phyloP scores from a whole-genome alignment of 2,888 invertebrate genomes.

The Trilocha varians region DNA sequence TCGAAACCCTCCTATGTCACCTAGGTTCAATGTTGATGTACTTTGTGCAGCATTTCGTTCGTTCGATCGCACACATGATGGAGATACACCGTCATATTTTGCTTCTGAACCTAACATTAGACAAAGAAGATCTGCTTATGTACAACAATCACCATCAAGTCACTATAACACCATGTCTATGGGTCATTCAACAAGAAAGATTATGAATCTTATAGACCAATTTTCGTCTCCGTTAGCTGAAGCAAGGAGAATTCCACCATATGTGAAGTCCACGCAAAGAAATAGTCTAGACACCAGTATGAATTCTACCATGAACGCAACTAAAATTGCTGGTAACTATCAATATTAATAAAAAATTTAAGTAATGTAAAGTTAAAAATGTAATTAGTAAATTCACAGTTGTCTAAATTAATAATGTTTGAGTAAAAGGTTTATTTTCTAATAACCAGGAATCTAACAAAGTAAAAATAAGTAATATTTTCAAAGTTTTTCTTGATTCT shows the following conservation, averaged over 20 bases:
- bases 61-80: slow-evolving; percentile 82
- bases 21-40: slow-evolving; percentile 41
- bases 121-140: slow-evolving; percentile 27
- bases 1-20: slow-evolving; percentile 44
- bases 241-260: slow-evolving; percentile 81
- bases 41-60: slow-evolving; percentile 81
- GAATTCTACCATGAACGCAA: slow-evolving; percentile 7
- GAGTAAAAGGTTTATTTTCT: too few relatives aligned
- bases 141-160: slow-evolving; percentile 29
- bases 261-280: slow-evolving; percentile 15
- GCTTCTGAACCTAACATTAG: slow-evolving; percentile 50
- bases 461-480: too few relatives aligned
- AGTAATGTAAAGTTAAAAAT: too few relatives aligned
- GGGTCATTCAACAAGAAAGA: slow-evolving; percentile 83
- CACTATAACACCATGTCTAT: slow-evolving; percentile 46
- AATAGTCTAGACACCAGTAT: too few relatives aligned
- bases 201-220: slow-evolving; percentile 85
- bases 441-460: too few relatives aligned
- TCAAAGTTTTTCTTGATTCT: too few relatives aligned
- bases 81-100: slow-evolving; percentile 78
- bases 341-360: too few relatives aligned
- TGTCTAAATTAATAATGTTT: too few relatives aligned
- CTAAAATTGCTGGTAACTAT: background rate
- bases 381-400: too few relatives aligned
- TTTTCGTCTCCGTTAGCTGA: slow-evolving; percentile 87